Base-by-base conservation (phyloP, 1,140 invertebrate species). In the Aphelenchoides avenae region DNA sequence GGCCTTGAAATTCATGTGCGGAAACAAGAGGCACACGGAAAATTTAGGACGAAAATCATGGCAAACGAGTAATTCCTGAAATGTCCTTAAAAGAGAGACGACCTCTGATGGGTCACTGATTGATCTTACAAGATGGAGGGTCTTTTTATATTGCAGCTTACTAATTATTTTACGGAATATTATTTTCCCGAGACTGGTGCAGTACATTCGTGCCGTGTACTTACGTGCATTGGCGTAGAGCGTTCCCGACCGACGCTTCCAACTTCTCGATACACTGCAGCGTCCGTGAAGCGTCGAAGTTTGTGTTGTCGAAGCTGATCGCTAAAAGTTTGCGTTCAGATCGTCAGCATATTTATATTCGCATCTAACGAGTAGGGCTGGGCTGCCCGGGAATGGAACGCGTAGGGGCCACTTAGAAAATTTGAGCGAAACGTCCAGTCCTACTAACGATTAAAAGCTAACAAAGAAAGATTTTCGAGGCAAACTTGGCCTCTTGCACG, bases 221-320 rank as follows among this genome's bases (percentile, higher is more conserved):
- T 62, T 51, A 71, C 69, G 73, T 27, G 42, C 43, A 56, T 27
- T 46, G 60, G 50, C 57, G 46, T 5, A 71, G 50, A 20, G 71
- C 65, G 60, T 70, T 74, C 13, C 72, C 67, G 42, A 71, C 59
- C 34, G 70, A 69, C 7, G 56, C 52, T 56, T 71, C 70, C 41
- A 71, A 50, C 30, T 58, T 50, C 37, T 71, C 69, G 33, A 71
- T 71, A 36, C 63, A 59, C 33, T 50, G 51, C 9, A 75, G 31
- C 5, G 56, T 71, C 34, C 48, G 55, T 13, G 51, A 36, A 5
- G 64, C 51, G 39, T 71, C 70, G 7, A 62, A 42, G 3, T 26
- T 37, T 20, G 52, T 42, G 9, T 33, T 58, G 36, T 73, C 70
- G 44, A 66, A 71, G 46, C 69, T 71, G 18, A 71, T 47, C 26